Evolutionary conservation across 2,888 invertebrate genomes (phyloP).

Genomic region (Ophion ellenae): DNA sequence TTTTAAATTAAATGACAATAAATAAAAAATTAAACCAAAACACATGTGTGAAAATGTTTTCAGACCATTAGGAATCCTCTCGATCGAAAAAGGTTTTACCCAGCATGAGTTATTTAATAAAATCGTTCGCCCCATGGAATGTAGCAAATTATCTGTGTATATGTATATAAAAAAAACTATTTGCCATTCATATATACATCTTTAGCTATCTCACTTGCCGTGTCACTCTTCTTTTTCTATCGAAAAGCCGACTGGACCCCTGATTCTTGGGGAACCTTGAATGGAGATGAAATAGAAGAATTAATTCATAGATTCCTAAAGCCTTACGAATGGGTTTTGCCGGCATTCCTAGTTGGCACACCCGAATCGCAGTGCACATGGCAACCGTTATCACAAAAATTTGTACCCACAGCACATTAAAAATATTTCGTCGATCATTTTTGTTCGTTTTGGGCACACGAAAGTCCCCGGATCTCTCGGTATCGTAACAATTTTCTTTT

Average conservation of each 20-base stretch:
- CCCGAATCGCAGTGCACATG: no score
- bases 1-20: no score
- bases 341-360: background rate
- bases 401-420: background rate
- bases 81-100: no score
- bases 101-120: no score
- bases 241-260: background rate
- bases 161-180: background rate
- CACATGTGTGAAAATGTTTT: no score
- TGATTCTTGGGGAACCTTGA: conserved; percentile 4
- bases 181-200: background rate
- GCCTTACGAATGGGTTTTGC: background rate
- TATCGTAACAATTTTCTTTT: background rate
- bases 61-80: no score
- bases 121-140: no score
- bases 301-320: background rate
- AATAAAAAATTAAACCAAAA: no score
- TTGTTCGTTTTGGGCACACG: no score
- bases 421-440: background rate
- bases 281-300: conserved; percentile 6
- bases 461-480: background rate
- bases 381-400: no score
- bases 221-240: background rate
- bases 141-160: background rate
- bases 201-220: background rate